Base-by-base conservation (phyloP, 2,888 invertebrate species). In the Halocaridina rubra region DNA sequence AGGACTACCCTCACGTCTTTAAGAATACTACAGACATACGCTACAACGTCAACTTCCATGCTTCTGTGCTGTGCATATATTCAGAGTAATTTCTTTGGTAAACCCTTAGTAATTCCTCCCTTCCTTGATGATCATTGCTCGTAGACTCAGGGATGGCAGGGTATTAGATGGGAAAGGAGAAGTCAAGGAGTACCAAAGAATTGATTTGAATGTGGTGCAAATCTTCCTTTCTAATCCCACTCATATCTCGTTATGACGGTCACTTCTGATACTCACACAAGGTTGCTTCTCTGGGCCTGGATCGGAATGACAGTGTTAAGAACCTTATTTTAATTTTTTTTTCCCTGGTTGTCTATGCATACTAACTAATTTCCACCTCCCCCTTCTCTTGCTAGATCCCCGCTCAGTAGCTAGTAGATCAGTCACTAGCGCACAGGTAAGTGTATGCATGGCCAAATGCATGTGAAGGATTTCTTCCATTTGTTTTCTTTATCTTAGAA, bases 341-440 rank as follows among this genome's bases (percentile, higher is more conserved):
- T 81, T 53, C 67, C 46, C 29, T 72, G 69, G 61, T 75, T 64
- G 53, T 85, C 57, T 76, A 85, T 76, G 59, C 75, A 81, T 76
- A 85, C 85, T 85, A 85, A 85, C 76, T 32, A 80, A 74, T 79
- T 80, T 57, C 76, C 76, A 76, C 67, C 69, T 76, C 69, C 81
- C 81, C 85, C 59, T 75, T 77, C 46, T 71, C 81, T 80, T 29
- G 77, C 85, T 85, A 85, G 85, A 85, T 85, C 27, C 81, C 85
- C 85, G 85, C 77, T 85, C 85, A 78, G 85, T 85, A 85, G 81
- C 85, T 85, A 85, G 85, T 85, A 85, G 78, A 85, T 81, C 85
- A 81, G 71, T 85, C 78, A 81, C 85, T 85, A 85, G 85, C 78
- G 30, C 29, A 19, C 85, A 85, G 85, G 85, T 85, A 85, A 85